phyloP scores from a whole-genome alignment of 2,888 invertebrate species.

The Phragmatobia fuliginosa region DNA sequence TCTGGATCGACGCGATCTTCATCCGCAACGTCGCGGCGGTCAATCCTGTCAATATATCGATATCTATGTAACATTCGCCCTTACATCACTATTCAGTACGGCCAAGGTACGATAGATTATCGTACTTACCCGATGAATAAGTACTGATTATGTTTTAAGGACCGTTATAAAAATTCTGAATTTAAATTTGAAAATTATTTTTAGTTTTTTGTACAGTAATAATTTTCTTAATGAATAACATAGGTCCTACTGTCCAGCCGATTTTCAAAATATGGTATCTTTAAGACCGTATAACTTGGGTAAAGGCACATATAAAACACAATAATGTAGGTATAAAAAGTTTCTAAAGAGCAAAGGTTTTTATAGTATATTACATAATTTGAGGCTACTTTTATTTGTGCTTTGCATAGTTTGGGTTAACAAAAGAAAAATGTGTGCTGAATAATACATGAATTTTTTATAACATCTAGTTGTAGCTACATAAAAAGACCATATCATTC shows the following conservation, averaged over 20 bases:
- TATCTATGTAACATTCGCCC: constrained; percentile 71
- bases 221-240: background rate
- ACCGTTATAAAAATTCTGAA: too few species aligned
- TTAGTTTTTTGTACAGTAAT: background rate
- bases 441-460: constrained; percentile 31
- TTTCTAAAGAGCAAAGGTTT: constrained; percentile 15
- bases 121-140: constrained; percentile 35
- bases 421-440: constrained; percentile 26
- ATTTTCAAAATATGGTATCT: constrained; percentile 5
- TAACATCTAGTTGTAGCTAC: constrained; percentile 19
- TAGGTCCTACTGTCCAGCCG: background rate
- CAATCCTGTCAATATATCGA: constrained; percentile 85
- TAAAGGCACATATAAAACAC: background rate
- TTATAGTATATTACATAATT: constrained; percentile 27
- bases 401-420: constrained; percentile 15
- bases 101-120: constrained; percentile 72
- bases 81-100: constrained; percentile 68
- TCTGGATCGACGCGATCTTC: constrained; percentile 81
- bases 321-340: background rate
- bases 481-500: constrained; percentile 11
- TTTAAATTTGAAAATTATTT: too few species aligned
- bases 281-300: background rate
- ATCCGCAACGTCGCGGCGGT: constrained; percentile 80
- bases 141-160: background rate
- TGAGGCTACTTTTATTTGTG: constrained; percentile 24